A percentile compares a stretch with the other conserved stretches of the same genome.
Conservation (phyloP, 2,888 invertebrate genomes). For the Sarcophaga rosellei region DNA sequence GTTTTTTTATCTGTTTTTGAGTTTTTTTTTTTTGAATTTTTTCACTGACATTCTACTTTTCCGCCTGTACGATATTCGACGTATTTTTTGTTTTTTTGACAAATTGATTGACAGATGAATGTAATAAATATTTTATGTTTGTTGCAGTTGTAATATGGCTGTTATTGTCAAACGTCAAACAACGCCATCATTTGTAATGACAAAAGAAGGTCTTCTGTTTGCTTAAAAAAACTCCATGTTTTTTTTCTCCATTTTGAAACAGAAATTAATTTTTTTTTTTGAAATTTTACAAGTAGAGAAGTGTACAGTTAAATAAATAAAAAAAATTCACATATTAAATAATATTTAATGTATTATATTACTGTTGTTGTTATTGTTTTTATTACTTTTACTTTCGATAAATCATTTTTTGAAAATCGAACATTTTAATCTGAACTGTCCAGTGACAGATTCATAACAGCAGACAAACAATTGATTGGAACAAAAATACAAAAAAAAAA, state of each 20-base stretch:
- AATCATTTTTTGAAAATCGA: constrained; percentile 35
- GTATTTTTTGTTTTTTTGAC: constrained; percentile 46
- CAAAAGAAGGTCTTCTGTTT: constrained; percentile 31
- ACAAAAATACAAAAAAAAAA: not conserved
- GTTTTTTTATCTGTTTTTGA: not conserved
- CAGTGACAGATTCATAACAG: constrained; percentile 28
- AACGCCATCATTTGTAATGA: constrained; percentile 37
- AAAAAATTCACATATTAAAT: no score
- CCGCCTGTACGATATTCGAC: not conserved
- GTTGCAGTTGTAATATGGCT: constrained; percentile 4
- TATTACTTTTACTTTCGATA: constrained; percentile 27
- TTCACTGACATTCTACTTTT: not conserved
- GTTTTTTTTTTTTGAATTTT: not conserved
- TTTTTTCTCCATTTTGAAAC: not conserved
- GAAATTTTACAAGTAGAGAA: not conserved
- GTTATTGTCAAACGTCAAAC: constrained; percentile 34
- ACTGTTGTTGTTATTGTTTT: not conserved
- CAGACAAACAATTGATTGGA: not conserved
- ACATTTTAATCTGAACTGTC: constrained; percentile 48
- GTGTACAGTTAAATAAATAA: not conserved
- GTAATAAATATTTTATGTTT: constrained; percentile 8
- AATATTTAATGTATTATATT: not conserved
- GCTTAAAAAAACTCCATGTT: no score
- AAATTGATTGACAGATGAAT: constrained; percentile 64
- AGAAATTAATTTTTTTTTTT: not conserved